Evolutionary conservation across 2,113 vertebrate species (phyloP).

Genomic region (Salvelinus fontinalis): DNA sequence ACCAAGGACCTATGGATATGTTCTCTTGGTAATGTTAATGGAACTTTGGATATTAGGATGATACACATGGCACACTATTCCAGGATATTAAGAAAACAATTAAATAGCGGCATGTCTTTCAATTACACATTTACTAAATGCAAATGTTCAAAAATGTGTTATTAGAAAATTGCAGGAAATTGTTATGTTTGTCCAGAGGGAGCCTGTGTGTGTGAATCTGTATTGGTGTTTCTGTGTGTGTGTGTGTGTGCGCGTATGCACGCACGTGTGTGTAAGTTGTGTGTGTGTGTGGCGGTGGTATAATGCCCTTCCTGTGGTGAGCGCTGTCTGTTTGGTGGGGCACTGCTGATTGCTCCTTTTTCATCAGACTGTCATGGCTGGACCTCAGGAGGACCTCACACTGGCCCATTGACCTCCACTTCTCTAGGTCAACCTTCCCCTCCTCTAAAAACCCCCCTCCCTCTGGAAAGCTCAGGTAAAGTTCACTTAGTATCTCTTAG

Average conservation of each 20-base stretch:
- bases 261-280: no score
- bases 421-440: constrained; percentile 32
- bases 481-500: not conserved
- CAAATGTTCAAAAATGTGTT: no score
- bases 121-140: no score
- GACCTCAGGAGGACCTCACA: constrained; percentile 38
- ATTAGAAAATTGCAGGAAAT: not conserved
- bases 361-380: constrained; percentile 55
- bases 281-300: not conserved
- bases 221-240: no score
- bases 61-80: no score
- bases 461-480: constrained; percentile 8
- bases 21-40: no score
- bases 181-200: not conserved
- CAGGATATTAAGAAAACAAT: no score
- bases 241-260: no score
- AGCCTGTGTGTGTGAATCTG: no score
- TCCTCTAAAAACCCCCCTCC: constrained; percentile 11
- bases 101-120: no score
- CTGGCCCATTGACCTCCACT: constrained; percentile 31
- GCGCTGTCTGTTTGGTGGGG: constrained; percentile 34
- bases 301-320: constrained; percentile 7
- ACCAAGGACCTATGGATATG: no score
- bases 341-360: constrained; percentile 59
- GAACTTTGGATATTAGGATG: no score